Percentiles rank a stretch among this genome's conserved stretches.
Evolutionary conservation across 2,888 invertebrate species (phyloP).

Genomic region (Ischnura elegans): DNA sequence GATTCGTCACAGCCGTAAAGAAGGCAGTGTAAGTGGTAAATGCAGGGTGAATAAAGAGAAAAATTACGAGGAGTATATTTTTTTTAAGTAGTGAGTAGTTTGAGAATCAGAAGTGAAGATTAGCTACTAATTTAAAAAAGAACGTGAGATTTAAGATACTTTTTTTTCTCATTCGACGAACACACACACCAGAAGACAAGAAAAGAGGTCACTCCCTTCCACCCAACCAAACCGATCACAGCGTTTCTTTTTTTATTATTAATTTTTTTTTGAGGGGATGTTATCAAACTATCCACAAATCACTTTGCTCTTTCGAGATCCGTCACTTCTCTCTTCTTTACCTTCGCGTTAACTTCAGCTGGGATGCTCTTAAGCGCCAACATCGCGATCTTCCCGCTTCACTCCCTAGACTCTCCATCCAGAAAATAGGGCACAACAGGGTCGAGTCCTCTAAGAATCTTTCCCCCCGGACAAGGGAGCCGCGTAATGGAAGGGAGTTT

Average conservation of each 20-base stretch:
- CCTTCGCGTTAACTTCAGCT: slow-evolving; percentile 41
- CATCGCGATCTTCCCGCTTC: background rate
- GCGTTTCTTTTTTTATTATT: background rate
- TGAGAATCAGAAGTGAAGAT: background rate
- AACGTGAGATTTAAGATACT: background rate
- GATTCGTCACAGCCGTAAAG: background rate
- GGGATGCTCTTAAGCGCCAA: slow-evolving; percentile 36
- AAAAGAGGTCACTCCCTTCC: background rate
- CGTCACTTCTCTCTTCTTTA: slow-evolving; percentile 32
- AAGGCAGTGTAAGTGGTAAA: background rate
- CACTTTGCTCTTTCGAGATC: background rate
- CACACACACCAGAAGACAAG: background rate
- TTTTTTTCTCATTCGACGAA: background rate
- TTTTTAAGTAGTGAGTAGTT: background rate
- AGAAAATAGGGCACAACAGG: background rate
- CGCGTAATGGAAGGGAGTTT: background rate
- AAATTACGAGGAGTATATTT: background rate
- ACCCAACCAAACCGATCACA: background rate
- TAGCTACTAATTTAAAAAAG: background rate
- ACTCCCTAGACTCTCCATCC: background rate
- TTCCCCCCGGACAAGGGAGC: background rate
- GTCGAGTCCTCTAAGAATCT: too few relatives aligned
- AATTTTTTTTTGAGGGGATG: too few relatives aligned
- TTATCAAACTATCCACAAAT: slow-evolving; percentile 1
- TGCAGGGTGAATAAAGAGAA: background rate